phyloP scores from a whole-genome alignment of 1,140 invertebrate species.

The Drosophila ironensis region DNA sequence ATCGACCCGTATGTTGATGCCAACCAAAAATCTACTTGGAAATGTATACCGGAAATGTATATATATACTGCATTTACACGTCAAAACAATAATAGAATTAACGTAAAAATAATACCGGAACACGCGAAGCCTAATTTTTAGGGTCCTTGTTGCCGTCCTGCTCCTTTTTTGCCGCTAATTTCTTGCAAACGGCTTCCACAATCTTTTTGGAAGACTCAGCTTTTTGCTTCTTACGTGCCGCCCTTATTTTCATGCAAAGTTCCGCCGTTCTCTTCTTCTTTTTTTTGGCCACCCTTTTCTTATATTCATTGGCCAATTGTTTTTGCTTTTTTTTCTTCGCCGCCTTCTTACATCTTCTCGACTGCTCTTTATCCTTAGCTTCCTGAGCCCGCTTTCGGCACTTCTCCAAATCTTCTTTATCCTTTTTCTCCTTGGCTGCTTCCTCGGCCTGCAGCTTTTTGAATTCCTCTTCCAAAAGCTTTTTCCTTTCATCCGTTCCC shows the following conservation, averaged over 20 bases:
- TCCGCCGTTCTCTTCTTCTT: background rate
- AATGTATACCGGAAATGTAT: too few species aligned
- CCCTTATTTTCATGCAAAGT: background rate
- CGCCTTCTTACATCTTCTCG: background rate
- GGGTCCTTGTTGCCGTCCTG: background rate
- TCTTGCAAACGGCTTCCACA: conserved; percentile 3
- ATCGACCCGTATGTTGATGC: too few species aligned
- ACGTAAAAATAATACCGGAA: too few species aligned
- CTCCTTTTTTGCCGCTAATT: background rate
- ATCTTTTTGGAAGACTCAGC: background rate
- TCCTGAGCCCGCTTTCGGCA: background rate
- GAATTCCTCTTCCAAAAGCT: background rate
- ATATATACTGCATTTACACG: too few species aligned
- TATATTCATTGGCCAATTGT: background rate
- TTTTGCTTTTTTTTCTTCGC: background rate
- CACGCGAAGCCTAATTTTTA: background rate
- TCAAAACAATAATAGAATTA: too few species aligned
- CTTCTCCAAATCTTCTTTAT: background rate
- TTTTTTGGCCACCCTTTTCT: background rate
- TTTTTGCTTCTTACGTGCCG: background rate
- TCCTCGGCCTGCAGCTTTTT: background rate
- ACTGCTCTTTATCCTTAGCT: background rate
- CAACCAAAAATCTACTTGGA: too few species aligned
- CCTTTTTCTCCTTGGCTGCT: background rate
- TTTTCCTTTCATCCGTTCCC: background rate